Evolutionary conservation across 2,888 invertebrate species (phyloP).

Genomic region (Agrotis exclamationis): DNA sequence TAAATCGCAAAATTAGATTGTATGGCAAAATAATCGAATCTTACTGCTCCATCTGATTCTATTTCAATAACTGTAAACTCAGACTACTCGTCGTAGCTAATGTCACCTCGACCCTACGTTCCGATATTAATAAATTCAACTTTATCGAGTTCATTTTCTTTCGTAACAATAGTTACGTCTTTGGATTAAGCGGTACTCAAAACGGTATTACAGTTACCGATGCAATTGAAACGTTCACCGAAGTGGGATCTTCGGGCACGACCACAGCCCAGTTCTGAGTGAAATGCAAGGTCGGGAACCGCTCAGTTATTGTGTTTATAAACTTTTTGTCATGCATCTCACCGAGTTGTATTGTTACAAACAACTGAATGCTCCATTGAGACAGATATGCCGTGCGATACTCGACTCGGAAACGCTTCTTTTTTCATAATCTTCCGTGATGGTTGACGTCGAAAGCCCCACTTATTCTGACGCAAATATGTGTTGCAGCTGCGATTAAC

Average conservation of each 20-base stretch:
- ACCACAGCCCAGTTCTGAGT: conserved; percentile 85
- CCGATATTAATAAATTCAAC: conserved; percentile 57
- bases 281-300: conserved; percentile 85
- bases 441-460: conserved; percentile 81
- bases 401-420: conserved; percentile 76
- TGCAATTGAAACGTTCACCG: conserved; percentile 81
- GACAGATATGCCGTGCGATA: conserved; percentile 87
- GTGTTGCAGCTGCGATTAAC: conserved; percentile 74
- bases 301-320: conserved; percentile 82
- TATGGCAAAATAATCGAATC: not conserved
- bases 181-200: conserved; percentile 81
- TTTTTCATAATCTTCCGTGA: conserved; percentile 80
- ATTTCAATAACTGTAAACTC: conserved; percentile 31
- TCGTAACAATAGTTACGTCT: conserved; percentile 77
- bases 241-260: conserved; percentile 82
- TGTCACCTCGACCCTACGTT: conserved; percentile 53
- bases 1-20: not conserved
- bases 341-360: conserved; percentile 82
- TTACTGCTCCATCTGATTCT: conserved; percentile 9
- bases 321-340: conserved; percentile 87
- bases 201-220: conserved; percentile 84
- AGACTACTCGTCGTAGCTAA: conserved; percentile 25
- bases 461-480: conserved; percentile 82
- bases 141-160: conserved; percentile 67
- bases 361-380: conserved; percentile 84